Conservation (phyloP, 2,113 vertebrate genomes). For the Microcebus ravelobensis region DNA sequence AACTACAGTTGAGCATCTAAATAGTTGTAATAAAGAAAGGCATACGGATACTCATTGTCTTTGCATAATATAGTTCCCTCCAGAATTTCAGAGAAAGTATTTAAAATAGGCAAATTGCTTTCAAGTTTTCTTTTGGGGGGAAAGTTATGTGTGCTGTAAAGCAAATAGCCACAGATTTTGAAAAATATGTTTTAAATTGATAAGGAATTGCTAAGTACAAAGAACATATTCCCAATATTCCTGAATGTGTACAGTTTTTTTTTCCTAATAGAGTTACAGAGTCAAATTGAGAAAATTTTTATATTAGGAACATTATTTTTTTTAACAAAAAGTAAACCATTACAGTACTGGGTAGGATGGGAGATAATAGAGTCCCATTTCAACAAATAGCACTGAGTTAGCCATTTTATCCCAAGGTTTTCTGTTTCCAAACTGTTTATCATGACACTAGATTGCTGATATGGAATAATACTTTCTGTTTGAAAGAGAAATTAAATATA, state of each 20-base stretch:
- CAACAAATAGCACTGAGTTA: not conserved
- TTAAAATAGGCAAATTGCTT: slow-evolving; percentile 26
- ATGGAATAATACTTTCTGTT: not conserved
- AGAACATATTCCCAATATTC: not conserved
- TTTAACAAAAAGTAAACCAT: not conserved
- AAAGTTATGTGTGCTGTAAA: not conserved
- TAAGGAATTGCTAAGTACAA: not conserved
- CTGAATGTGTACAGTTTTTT: not conserved
- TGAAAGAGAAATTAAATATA: not conserved
- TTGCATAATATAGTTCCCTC: not conserved
- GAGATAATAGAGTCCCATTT: not conserved
- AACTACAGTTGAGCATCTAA: slow-evolving; percentile 13
- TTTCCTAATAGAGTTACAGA: not conserved
- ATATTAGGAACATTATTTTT: not conserved
- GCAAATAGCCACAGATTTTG: not conserved
- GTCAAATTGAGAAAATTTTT: not conserved
- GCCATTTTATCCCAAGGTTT: not conserved
- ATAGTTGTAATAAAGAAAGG: slow-evolving; percentile 42
- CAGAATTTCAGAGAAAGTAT: slow-evolving; percentile 44
- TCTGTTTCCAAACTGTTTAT: not conserved
- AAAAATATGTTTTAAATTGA: not conserved
- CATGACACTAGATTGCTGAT: not conserved
- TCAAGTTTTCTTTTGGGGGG: not conserved
- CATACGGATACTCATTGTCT: slow-evolving; percentile 11
- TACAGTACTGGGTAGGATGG: not conserved